Base-by-base conservation (phyloP, 1,140 invertebrate genomes). In the Philopotamus ludificatus region DNA sequence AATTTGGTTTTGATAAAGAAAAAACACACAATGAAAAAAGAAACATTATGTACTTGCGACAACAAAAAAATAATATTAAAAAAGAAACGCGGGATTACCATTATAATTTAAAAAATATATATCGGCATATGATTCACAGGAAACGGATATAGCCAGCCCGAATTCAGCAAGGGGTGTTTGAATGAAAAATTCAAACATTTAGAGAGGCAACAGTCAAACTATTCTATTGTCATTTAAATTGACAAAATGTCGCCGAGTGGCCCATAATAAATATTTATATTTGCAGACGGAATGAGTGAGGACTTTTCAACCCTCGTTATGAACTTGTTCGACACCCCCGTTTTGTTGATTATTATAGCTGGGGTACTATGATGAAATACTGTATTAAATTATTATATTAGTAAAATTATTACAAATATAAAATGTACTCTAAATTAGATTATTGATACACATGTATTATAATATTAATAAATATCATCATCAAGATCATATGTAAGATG, bases 181-280 rank as follows among this genome's bases (percentile, higher is more conserved):
- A 21, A 21, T 22, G 45, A 49, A 18, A 49, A 18, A 22, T 49
- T 2, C 3, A 49, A 12, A 44, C 42, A 44, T 15, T 51, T 21
- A 3, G 20, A 53, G 20, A 21, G 15, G 22, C 51, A 34, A 51
- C n/a, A 34, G n/a, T n/a, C n/a, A n/a, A n/a, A n/a, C n/a, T n/a
- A n/a, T n/a, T n/a, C 58, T 49, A 62, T 53, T 63, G 61, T 63
- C 49, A 63, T 54, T 63, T 28, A 63, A 53, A 63, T 54, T 44
- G 51, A 63, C 51, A 63, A 63, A n/a, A 63, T 63, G 61, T 63
- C 28, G 39, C 26, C 26, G 61, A 21, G 57, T 12, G 23, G 54
- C 51, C 61, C 50, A 63, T 63, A 63, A 63, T 63, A 63, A 63
- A 63, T 63, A 63, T 63, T 63, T 63, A 63, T 63, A 63, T 63